Percentiles rank a stretch among this genome's conserved stretches.
These are phyloP conservation scores for Mechanitis messenoides DNA, from an alignment of 2,888 invertebrate species.

Conservation along the genomic window DNA sequence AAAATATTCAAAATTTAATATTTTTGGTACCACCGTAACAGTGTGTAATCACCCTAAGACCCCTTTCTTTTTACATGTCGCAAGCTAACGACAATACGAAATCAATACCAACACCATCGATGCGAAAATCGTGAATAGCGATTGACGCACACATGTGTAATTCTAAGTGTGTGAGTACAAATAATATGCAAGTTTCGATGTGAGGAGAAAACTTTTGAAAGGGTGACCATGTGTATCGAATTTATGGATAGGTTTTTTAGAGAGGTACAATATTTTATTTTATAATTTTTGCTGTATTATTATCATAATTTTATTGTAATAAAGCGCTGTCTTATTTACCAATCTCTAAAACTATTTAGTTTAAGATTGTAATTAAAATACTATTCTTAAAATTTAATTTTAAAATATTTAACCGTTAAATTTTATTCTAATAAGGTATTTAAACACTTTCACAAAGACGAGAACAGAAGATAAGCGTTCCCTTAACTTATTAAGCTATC, in stretches of 20 bases:
- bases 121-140: slow-evolving; percentile 74
- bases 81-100: slow-evolving; percentile 75
- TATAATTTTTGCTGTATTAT: neutral
- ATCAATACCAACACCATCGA: slow-evolving; percentile 76
- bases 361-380: neutral
- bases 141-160: slow-evolving; percentile 47
- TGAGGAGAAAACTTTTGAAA: slow-evolving; percentile 59
- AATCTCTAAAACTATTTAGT: no score
- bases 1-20: neutral
- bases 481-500: no score
- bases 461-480: neutral
- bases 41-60: slow-evolving; percentile 56
- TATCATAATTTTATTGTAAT: no score
- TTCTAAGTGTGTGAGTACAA: slow-evolving; percentile 45
- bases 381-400: neutral
- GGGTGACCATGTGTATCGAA: slow-evolving; percentile 47
- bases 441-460: neutral
- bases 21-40: slow-evolving; percentile 5
- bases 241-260: neutral
- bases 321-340: no score
- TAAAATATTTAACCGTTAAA: neutral
- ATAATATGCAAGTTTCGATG: slow-evolving; percentile 70
- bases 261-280: neutral
- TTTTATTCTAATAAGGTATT: neutral
- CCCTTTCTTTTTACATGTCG: slow-evolving; percentile 75